Percentiles rank a stretch among this genome's conserved stretches.
Conservation (phyloP, 1,140 invertebrate genomes). For the Drosophila setifemur region DNA sequence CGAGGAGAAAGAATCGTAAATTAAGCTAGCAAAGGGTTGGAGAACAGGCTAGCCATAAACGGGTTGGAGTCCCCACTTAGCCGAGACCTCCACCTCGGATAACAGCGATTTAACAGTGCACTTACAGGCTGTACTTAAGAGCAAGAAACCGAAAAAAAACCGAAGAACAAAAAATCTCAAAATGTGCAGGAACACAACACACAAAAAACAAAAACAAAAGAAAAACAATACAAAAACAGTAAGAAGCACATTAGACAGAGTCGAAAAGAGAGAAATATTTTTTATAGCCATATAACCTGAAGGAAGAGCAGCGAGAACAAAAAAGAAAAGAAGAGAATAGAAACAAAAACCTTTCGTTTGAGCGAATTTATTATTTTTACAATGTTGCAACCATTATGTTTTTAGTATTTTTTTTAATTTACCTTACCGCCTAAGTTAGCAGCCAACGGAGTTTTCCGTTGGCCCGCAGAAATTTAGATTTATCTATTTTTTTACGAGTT, state of each 20-base stretch:
- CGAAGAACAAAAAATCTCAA: conserved; percentile 59
- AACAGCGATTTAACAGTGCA: conserved; percentile 55
- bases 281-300: conserved; percentile 56
- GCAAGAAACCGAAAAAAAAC: conserved; percentile 29
- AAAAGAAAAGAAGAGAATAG: too few species aligned
- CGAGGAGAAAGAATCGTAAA: too few species aligned
- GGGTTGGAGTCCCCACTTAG: neutral
- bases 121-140: conserved; percentile 74
- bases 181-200: conserved; percentile 70
- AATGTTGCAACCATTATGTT: conserved; percentile 42
- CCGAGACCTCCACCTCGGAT: too few species aligned
- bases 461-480: neutral
- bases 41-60: conserved; percentile 18
- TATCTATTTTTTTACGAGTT: conserved; percentile 37
- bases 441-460: conserved; percentile 26
- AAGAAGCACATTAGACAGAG: conserved; percentile 28
- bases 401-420: conserved; percentile 56
- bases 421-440: conserved; percentile 42
- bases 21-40: conserved; percentile 31
- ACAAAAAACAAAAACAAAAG: conserved; percentile 19
- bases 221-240: conserved; percentile 14
- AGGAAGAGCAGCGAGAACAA: conserved; percentile 6
- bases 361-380: conserved; percentile 77
- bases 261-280: conserved; percentile 49
- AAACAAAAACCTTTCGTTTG: conserved; percentile 67